Conservation (phyloP, 2,888 invertebrate species). For the Acanthosepion esculentum region DNA sequence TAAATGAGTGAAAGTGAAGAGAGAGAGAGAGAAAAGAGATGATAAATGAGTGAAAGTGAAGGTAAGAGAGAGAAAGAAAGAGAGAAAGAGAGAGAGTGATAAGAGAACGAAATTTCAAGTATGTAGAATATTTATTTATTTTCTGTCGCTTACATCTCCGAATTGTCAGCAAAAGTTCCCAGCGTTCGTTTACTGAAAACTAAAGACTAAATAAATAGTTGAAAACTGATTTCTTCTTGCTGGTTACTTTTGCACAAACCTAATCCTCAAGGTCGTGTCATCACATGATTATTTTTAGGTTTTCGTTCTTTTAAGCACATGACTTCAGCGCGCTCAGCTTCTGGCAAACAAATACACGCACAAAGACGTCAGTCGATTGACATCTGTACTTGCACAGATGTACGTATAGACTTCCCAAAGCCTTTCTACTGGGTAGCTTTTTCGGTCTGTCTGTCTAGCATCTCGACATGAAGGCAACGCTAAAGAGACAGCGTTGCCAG, state of each 20-base stretch:
- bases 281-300: not conserved
- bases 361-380: not conserved
- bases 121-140: not conserved
- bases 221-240: too few relatives aligned
- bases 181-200: too few relatives aligned
- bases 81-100: not conserved
- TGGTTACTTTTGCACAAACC: too few relatives aligned
- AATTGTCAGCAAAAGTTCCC: too few relatives aligned
- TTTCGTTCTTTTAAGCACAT: not conserved
- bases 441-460: not conserved
- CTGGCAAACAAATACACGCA: not conserved
- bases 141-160: not conserved
- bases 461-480: not conserved
- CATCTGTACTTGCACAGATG: not conserved
- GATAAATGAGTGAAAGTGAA: not conserved
- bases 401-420: too few relatives aligned
- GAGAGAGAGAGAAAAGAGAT: not conserved
- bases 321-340: not conserved
- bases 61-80: fast-evolving
- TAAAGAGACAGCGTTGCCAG: not conserved
- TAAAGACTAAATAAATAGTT: too few relatives aligned
- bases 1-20: not conserved
- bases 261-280: not conserved
- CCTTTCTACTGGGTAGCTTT: not conserved
- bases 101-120: not conserved